Percentiles rank a stretch among this genome's conserved stretches.
Conservation (phyloP, 1,140 invertebrate genomes). For the Drosophila asahinai region DNA sequence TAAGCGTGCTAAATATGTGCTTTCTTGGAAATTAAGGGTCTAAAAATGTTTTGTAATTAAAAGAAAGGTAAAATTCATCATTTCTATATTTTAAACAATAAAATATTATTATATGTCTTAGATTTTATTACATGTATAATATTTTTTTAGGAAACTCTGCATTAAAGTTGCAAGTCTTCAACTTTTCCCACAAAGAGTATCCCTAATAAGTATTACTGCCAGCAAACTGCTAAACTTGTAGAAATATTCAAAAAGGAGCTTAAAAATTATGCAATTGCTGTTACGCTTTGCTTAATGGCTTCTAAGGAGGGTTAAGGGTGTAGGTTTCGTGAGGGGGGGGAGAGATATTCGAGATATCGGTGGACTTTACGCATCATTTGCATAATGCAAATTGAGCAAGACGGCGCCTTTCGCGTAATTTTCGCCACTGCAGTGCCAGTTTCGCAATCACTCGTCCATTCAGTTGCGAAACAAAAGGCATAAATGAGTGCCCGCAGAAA, state of each 20-base stretch:
- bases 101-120: too few species aligned
- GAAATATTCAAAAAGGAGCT: background rate
- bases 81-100: too few species aligned
- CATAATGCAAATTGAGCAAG: constrained; percentile 49
- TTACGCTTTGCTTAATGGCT: constrained; percentile 2
- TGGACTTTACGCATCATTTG: constrained; percentile 44
- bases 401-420: constrained; percentile 25
- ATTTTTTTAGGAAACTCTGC: too few species aligned
- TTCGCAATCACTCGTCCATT: constrained; percentile 22
- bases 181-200: background rate
- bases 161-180: too few species aligned
- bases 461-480: constrained; percentile 9
- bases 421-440: constrained; percentile 12
- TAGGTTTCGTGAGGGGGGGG: background rate
- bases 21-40: too few species aligned
- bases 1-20: too few species aligned
- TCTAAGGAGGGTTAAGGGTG: background rate
- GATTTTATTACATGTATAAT: too few species aligned
- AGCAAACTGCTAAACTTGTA: background rate
- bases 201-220: background rate
- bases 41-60: too few species aligned
- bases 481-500: constrained; percentile 26
- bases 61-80: too few species aligned
- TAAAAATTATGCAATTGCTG: constrained; percentile 12
- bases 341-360: background rate